Evolutionary conservation across 2,797 vertebrate species (phyloP).

Genomic region (Sparus aurata): DNA sequence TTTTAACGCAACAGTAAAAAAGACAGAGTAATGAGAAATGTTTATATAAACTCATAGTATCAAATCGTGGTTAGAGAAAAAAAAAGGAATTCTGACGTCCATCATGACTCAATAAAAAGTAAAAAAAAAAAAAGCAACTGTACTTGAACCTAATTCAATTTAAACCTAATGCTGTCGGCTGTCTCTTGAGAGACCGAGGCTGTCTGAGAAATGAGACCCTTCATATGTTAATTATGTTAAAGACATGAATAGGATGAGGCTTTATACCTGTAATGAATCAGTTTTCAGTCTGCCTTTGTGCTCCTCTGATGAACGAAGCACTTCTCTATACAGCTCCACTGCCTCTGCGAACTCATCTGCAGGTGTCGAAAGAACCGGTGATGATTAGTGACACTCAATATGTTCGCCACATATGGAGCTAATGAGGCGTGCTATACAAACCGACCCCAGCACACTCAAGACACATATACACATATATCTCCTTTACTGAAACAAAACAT

Average conservation of each 20-base stretch:
- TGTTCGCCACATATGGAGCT: slow-evolving; percentile 10
- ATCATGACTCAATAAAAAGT: neutral
- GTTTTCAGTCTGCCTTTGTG: slow-evolving; percentile 98
- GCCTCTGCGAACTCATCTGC: slow-evolving; percentile 92
- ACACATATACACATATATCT: neutral
- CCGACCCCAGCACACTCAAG: neutral
- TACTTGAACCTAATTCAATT: too few relatives aligned
- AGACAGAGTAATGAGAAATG: neutral
- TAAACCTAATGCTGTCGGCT: too few relatives aligned
- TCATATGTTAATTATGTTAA: slow-evolving; percentile 31
- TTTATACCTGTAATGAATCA: slow-evolving; percentile 94
- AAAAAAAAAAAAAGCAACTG: too few relatives aligned
- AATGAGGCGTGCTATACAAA: slow-evolving; percentile 46
- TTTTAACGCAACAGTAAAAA: slow-evolving; percentile 28
- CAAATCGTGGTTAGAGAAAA: too few relatives aligned
- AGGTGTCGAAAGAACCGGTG: slow-evolving; percentile 17
- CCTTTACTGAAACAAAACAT: slow-evolving; percentile 48
- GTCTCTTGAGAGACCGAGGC: too few relatives aligned
- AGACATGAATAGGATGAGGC: slow-evolving; percentile 7
- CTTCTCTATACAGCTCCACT: slow-evolving; percentile 95
- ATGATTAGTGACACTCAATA: slow-evolving; percentile 36
- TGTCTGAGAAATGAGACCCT: neutral
- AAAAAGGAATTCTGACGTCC: neutral
- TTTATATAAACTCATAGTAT: neutral
- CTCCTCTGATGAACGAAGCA: slow-evolving; percentile 97